Base-by-base conservation (phyloP, 2,113 vertebrate genomes). In the Pycnonotus jocosus region DNA sequence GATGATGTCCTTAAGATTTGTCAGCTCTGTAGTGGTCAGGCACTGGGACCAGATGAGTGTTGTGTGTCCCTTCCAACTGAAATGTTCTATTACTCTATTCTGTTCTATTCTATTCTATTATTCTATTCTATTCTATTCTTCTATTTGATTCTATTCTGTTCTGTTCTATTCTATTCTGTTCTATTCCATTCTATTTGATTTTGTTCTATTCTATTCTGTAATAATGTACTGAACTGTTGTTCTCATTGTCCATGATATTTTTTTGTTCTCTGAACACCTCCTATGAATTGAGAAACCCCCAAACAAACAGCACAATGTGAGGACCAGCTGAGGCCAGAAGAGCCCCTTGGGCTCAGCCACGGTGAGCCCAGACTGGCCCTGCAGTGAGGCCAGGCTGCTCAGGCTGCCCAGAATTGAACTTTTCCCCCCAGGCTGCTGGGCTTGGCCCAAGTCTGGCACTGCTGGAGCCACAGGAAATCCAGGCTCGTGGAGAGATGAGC, bases 241-340 rank as follows among this genome's bases (percentile, higher is more conserved):
- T 62, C 81, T 69, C 28, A 23, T 48, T 88, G 20, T 58, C 35
- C n/a, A 40, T 0, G 0, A 48, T 44, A 19, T 0, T 33, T 82
- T 82, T 58, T 64, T 80, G 6, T n/a, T 40, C 19, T 18, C 31
- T 13, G 9, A 64, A 7, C 27, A 9, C 15, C 9, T 54, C 77
- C n/a, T 30, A 2, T 25, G 45, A 25, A 31, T 35, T 50, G 37
- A 38, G 44, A 42, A 56, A 2, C 0, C 4, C 15, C 69, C 2
- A 38, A n/a, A 33, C 11, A 33, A 19, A 9, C 5, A 18, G 11
- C 16, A 18, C 5, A 54, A 3, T 4, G 14, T 20, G 21, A 61
- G 45, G 31, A 17, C 6, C 14, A 8, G 22, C 33, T n/a, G 42
- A 45, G 66, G 35, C 22, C 44, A 68, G 80, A 22, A 35, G 22